Conservation (phyloP, 2,113 vertebrate species). For the Glaucomys volans region DNA sequence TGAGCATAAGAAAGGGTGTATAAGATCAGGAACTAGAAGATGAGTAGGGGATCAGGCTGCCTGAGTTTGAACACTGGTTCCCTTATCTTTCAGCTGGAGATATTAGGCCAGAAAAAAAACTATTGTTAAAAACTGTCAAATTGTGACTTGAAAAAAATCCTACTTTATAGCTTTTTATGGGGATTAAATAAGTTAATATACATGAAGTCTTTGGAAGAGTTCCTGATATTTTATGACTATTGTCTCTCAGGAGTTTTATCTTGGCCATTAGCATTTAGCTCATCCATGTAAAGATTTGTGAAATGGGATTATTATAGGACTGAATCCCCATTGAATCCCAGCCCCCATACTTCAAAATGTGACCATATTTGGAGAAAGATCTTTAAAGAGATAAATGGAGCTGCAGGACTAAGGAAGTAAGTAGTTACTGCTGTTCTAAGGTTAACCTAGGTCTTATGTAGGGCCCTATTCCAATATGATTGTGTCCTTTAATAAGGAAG, state of each 20-base stretch:
- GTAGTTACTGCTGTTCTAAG: conserved; percentile 5
- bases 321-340: not conserved
- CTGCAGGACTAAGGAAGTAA: conserved; percentile 41
- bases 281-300: not conserved
- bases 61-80: not conserved
- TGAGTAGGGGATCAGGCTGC: not conserved
- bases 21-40: not conserved
- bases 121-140: not conserved
- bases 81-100: not conserved
- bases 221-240: not conserved
- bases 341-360: not conserved
- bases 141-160: not conserved
- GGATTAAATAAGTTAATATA: not conserved
- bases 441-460: not conserved
- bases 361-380: not conserved
- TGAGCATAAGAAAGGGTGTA: not conserved
- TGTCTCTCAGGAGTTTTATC: not conserved
- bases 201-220: not conserved
- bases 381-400: not conserved
- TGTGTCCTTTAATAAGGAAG: not conserved
- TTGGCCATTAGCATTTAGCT: not conserved
- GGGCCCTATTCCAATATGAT: not conserved
- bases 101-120: not conserved
- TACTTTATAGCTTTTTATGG: not conserved
- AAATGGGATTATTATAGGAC: not conserved